phyloP scores from a whole-genome alignment of 2,113 vertebrate genomes.

The Carlito syrichta region DNA sequence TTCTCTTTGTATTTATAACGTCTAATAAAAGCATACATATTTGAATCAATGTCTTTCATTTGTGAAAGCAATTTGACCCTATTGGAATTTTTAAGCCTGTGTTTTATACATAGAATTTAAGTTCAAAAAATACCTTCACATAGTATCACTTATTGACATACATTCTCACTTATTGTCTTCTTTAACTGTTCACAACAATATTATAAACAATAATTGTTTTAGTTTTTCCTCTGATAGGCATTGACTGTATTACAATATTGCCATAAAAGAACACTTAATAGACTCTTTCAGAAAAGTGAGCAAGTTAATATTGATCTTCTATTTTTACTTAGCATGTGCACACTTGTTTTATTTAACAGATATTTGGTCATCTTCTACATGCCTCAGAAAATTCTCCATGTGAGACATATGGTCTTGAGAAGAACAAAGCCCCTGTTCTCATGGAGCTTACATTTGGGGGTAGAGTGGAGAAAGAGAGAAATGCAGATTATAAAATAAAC shows the following conservation, averaged over 20 bases:
- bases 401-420: neutral
- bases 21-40: neutral
- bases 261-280: neutral
- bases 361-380: neutral
- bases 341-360: neutral
- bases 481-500: fast-evolving
- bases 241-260: neutral
- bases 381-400: neutral
- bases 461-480: neutral
- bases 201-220: neutral
- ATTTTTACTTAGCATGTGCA: neutral
- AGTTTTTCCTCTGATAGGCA: neutral
- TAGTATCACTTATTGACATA: neutral
- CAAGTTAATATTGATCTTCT: neutral
- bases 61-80: neutral
- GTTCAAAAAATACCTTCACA: neutral
- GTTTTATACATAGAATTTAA: neutral
- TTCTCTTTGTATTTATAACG: neutral
- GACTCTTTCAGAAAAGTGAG: neutral
- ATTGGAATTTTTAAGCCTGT: neutral
- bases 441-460: neutral
- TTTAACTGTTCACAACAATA: neutral
- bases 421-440: neutral
- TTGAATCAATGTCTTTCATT: neutral
- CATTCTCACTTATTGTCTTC: neutral